Conservation (phyloP, 2,113 vertebrate genomes). For the Datnioides undecimradiatus region DNA sequence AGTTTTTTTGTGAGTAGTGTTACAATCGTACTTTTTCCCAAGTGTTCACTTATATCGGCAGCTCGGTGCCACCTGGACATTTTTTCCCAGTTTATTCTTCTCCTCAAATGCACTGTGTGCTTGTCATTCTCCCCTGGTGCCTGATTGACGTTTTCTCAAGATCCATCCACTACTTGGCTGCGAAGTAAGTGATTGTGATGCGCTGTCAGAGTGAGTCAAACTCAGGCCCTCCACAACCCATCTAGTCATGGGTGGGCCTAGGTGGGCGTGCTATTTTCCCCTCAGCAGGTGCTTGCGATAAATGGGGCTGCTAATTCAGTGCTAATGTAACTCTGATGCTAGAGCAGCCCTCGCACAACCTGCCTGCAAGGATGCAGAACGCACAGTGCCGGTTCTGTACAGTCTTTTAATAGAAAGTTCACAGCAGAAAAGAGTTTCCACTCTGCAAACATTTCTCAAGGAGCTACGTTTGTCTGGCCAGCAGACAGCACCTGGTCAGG, state of each 20-base stretch:
- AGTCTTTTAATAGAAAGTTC: background rate
- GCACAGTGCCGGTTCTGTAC: background rate
- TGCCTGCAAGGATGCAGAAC: background rate
- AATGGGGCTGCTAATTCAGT: background rate
- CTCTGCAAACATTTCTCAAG: background rate
- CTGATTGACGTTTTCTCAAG: background rate
- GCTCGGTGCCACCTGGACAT: background rate
- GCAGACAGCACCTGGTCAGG: background rate
- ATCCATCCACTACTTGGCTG: conserved; percentile 7
- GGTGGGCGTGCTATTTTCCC: background rate
- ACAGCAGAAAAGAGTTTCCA: background rate
- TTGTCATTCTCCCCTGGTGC: background rate
- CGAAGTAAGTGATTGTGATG: conserved; percentile 3
- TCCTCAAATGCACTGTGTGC: background rate
- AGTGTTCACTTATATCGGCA: background rate
- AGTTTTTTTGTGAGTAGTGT: background rate
- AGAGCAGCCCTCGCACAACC: background rate
- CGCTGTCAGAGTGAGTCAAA: background rate
- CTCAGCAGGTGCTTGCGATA: background rate
- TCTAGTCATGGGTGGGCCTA: background rate
- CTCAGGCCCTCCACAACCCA: background rate
- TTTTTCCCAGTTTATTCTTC: background rate
- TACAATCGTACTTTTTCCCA: background rate
- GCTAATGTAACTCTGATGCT: background rate
- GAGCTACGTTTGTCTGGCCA: background rate